Percentiles rank a stretch among this genome's conserved stretches.
Evolutionary conservation across 1,140 invertebrate species (phyloP).

Genomic region (Aplysia californica): DNA sequence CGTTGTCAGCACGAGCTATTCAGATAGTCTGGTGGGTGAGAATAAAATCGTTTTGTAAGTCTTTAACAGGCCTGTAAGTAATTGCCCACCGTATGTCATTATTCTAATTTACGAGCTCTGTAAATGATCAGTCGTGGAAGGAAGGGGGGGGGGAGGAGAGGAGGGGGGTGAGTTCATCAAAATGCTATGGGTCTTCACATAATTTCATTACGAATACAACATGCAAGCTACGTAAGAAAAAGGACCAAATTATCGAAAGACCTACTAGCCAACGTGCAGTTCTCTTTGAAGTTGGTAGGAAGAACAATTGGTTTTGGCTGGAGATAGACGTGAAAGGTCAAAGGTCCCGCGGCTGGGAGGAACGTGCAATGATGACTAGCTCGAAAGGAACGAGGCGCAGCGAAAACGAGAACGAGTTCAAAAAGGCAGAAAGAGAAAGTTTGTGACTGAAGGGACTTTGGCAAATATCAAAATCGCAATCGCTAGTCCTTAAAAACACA

Average conservation of each 20-base stretch:
- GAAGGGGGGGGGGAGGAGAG: background rate
- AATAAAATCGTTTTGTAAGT: background rate
- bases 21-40: background rate
- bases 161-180: background rate
- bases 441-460: background rate
- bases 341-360: background rate
- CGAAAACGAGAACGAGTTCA: background rate
- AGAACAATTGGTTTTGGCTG: background rate
- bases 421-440: background rate
- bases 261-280: background rate
- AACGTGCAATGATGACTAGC: background rate
- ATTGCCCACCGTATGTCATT: background rate
- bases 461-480: no score
- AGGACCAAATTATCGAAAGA: background rate
- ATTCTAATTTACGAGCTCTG: no score
- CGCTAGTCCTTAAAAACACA: no score
- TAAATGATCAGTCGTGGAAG: background rate
- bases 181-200: no score
- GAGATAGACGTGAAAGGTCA: background rate
- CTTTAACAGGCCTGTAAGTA: background rate
- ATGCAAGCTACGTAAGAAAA: background rate
- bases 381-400: background rate
- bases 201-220: background rate
- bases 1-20: background rate
- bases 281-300: background rate